Conservation (phyloP, 2,113 vertebrate species). For the Syrmaticus mikado region DNA sequence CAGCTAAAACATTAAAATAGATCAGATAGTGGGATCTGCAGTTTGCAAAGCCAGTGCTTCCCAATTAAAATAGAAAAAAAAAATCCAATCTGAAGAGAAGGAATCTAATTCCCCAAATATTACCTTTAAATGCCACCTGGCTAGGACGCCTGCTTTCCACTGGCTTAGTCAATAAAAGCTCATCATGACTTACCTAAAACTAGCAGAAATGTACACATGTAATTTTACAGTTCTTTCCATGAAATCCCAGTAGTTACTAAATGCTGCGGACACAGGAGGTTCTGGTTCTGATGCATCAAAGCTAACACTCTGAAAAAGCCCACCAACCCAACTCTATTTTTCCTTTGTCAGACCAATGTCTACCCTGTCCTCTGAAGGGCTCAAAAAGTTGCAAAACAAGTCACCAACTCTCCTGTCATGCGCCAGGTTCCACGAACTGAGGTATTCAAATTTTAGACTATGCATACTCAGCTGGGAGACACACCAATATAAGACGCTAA, state of each 20-base stretch:
- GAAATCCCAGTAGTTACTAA: neutral
- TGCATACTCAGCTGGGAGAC: neutral
- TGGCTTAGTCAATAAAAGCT: neutral
- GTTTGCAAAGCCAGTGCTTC: neutral
- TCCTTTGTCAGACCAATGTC: neutral
- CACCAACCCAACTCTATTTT: neutral
- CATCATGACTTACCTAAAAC: neutral
- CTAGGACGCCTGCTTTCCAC: conserved; percentile 9
- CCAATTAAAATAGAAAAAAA: neutral
- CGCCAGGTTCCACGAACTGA: neutral
- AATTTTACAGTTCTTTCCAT: neutral
- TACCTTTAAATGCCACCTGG: neutral
- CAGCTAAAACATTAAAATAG: neutral
- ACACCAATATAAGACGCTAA: neutral
- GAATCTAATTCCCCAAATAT: neutral
- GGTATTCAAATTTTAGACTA: neutral
- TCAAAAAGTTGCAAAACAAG: neutral
- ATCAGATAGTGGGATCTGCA: neutral
- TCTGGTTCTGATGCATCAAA: neutral
- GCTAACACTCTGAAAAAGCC: neutral
- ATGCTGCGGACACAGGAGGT: neutral
- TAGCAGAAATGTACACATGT: neutral
- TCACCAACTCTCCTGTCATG: fast-evolving
- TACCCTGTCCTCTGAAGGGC: neutral
- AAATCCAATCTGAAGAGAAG: neutral